phyloP scores from a whole-genome alignment of 1,140 invertebrate genomes.

The Micrasema longulum region DNA sequence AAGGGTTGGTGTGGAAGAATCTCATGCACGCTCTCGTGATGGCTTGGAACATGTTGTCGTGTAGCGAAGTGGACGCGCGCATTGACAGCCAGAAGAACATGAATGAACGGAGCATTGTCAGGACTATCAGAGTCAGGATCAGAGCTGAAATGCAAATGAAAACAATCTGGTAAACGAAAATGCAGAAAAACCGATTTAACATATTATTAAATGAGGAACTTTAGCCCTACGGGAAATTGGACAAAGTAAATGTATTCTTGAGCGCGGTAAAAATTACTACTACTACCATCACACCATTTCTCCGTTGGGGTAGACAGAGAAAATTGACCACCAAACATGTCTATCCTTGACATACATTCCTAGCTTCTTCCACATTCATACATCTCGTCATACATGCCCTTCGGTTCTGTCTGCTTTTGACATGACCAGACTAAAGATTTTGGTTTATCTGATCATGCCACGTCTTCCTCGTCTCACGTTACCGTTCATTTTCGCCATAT shows the following conservation, averaged over 20 bases:
- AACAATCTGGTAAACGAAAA: not conserved
- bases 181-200: not conserved
- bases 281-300: too few species aligned
- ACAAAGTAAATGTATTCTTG: not conserved
- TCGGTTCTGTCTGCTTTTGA: too few species aligned
- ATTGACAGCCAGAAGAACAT: conserved; percentile 79
- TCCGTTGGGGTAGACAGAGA: too few species aligned
- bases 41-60: conserved; percentile 82
- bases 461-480: too few species aligned
- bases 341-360: too few species aligned
- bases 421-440: too few species aligned
- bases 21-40: conserved; percentile 82
- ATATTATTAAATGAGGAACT: conserved; percentile 1
- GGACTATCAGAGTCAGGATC: conserved; percentile 70
- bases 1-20: conserved; percentile 87
- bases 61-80: conserved; percentile 78
- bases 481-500: too few species aligned
- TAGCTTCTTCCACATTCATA: too few species aligned
- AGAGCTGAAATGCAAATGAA: conserved; percentile 63
- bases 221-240: too few species aligned
- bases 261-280: not conserved
- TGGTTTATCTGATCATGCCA: too few species aligned
- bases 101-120: conserved; percentile 70
- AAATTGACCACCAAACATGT: too few species aligned
- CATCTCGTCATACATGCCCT: too few species aligned